Evolutionary conservation across 2,888 invertebrate genomes (phyloP).

Genomic region (Drosophila nr. perissopoda): DNA sequence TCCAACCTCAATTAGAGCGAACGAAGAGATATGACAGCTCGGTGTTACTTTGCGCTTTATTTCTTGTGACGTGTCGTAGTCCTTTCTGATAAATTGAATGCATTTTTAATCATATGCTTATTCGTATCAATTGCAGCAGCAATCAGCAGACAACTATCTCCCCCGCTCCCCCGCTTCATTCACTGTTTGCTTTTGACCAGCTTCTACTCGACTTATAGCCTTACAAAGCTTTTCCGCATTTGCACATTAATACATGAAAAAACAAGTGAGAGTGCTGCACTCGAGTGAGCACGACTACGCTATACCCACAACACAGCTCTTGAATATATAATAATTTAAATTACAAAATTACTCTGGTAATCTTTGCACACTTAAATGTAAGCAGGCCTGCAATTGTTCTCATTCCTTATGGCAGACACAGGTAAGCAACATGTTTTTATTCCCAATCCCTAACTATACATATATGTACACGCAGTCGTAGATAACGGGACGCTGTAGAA

Average conservation of each 20-base stretch:
- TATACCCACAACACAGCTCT: neutral
- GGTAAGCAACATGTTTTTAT: neutral
- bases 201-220: neutral
- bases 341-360: neutral
- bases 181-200: neutral
- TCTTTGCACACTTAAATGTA: neutral
- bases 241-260: neutral
- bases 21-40: slow-evolving; percentile 18
- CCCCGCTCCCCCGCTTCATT: no score
- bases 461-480: neutral
- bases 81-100: slow-evolving; percentile 69
- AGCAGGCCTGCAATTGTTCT: neutral
- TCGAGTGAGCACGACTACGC: neutral
- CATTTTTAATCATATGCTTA: slow-evolving; percentile 70
- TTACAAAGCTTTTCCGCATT: neutral
- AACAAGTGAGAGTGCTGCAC: neutral
- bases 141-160: neutral
- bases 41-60: slow-evolving; percentile 55
- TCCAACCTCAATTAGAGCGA: slow-evolving; percentile 48
- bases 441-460: neutral
- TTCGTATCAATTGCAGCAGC: slow-evolving; percentile 49
- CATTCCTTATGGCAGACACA: neutral
- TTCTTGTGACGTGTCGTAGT: slow-evolving; percentile 57
- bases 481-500: neutral
- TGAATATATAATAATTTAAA: neutral